Percentiles rank a stretch among this genome's conserved stretches.
phyloP scores from a whole-genome alignment of 1,140 invertebrate genomes.

The Halesus radiatus region DNA sequence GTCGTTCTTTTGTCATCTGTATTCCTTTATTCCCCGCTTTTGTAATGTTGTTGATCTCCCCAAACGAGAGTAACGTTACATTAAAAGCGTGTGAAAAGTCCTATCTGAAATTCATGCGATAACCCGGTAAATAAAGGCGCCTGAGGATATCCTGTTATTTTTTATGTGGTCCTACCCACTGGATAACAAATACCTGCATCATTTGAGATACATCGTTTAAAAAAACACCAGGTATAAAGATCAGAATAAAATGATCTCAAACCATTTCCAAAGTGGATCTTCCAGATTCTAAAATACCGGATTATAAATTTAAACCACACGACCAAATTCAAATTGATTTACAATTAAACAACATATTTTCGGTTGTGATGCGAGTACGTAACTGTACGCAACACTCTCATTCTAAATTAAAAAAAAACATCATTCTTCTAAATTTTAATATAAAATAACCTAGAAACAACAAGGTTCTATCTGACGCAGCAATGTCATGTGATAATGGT shows the following conservation, averaged over 20 bases:
- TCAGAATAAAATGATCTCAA: background rate
- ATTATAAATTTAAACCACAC: too few relatives aligned
- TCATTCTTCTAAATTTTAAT: too few relatives aligned
- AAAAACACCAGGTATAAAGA: constrained; percentile 19
- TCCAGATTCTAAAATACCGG: too few relatives aligned
- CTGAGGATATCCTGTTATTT: constrained; percentile 29
- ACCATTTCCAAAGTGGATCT: background rate
- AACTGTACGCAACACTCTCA: too few relatives aligned
- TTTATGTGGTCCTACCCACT: background rate
- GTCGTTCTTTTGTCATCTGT: constrained; percentile 25
- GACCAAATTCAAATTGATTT: too few relatives aligned
- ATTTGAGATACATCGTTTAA: background rate
- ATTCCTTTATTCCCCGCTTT: constrained; percentile 4
- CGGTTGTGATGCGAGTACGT: too few relatives aligned
- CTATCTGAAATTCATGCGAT: constrained; percentile 31
- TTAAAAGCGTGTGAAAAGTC: constrained; percentile 36
- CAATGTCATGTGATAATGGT: too few relatives aligned
- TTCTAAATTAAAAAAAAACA: too few relatives aligned
- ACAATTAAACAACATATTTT: too few relatives aligned
- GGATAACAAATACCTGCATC: constrained; percentile 5
- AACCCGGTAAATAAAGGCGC: constrained; percentile 7
- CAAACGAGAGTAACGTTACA: background rate
- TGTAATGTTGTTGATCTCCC: constrained; percentile 2
- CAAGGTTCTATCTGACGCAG: too few relatives aligned
- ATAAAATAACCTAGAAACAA: too few relatives aligned